Evolutionary conservation across 2,888 invertebrate species (phyloP), one percentile per base, ranked within the genome.

Genomic region (Plusia festucae): DNA sequence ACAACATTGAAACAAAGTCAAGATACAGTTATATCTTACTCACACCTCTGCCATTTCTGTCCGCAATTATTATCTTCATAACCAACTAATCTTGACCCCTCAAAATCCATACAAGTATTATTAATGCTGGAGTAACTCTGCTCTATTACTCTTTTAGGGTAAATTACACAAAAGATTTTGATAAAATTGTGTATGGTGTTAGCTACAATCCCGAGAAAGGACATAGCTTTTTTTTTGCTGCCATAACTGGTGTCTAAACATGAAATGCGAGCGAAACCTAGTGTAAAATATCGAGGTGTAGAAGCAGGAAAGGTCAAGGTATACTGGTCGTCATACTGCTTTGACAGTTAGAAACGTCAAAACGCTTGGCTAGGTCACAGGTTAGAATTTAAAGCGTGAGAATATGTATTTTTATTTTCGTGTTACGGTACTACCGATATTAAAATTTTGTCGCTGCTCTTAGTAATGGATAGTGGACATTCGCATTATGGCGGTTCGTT

Each of bases 341-440:
- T 80, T 87, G 91, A 93, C 92, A 92, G 92, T 93, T 93, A 92
- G 84, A 87, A 84, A 86, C 79, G 86, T 86, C 89, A 89, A 90
- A 90, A 89, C 82, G 83, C 85, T 86, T 78, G 88, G 89, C 86
- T 85, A 86, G 88, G 92, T 92, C 91, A 86, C 81, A 91, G 92
- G 91, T 93, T 86, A 88, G 85, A 86, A 89, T 88, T 77, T 88
- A 83, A 85, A 83, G 81, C 91, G 93, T 94, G 94, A 88, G 93
- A 94, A 92, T 78, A 82, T 86, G 81, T 81, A 66, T 68, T 65
- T 79, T 79, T 79, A 81, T 84, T 77, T 76, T 79, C 69, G 58
- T 63, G 70, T 73, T 79, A 77, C 74, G 70, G 78, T 73, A 78
- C 70, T 73, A 32, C 71, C 55, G 65, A 65, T 68, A 65, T 56